Percentiles rank a stretch among this genome's conserved stretches.
These are phyloP conservation scores for Drosophila tripunctata DNA, from an alignment of 2,888 invertebrate genomes.

Conservation along the genomic window DNA sequence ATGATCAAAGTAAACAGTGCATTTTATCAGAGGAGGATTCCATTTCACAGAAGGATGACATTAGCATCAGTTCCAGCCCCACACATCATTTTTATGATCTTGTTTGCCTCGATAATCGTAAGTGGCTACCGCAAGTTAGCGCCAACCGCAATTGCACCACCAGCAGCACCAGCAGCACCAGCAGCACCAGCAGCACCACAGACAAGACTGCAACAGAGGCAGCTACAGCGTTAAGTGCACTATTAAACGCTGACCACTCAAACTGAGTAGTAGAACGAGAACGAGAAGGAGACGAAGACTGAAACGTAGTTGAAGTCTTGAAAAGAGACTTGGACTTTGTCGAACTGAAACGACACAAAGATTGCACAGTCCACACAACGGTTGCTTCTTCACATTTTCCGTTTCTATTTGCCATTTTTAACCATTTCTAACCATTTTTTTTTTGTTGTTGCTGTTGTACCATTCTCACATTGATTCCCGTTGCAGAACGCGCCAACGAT, in stretches of 20 bases:
- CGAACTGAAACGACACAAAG: slow-evolving; percentile 60
- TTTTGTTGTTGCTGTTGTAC: too few relatives aligned
- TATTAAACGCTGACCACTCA: slow-evolving; percentile 52
- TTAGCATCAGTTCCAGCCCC: slow-evolving; percentile 92
- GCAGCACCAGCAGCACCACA: slow-evolving; percentile 15
- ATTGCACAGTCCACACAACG: slow-evolving; percentile 60
- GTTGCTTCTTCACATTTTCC: slow-evolving; percentile 42
- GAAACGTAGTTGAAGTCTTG: slow-evolving; percentile 1
- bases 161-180: not conserved
- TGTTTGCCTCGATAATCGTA: slow-evolving; percentile 95
- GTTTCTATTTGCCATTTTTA: not conserved
- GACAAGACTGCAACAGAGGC: slow-evolving; percentile 33
- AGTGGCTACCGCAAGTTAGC: slow-evolving; percentile 85
- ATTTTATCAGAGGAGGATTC: slow-evolving; percentile 96
- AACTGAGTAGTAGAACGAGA: slow-evolving; percentile 9
- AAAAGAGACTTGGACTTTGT: slow-evolving; percentile 13
- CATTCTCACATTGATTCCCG: slow-evolving; percentile 61
- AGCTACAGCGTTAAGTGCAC: slow-evolving; percentile 56
- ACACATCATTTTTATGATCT: slow-evolving; percentile 95
- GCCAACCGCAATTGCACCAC: slow-evolving; percentile 26
- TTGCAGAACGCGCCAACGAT: slow-evolving; percentile 93
- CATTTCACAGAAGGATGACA: slow-evolving; percentile 94
- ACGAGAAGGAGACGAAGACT: slow-evolving; percentile 1
- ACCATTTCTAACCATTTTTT: not conserved
- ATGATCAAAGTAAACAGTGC: slow-evolving; percentile 93